Conservation (phyloP, 2,797 vertebrate genomes). For the Steatocranus sp. region DNA sequence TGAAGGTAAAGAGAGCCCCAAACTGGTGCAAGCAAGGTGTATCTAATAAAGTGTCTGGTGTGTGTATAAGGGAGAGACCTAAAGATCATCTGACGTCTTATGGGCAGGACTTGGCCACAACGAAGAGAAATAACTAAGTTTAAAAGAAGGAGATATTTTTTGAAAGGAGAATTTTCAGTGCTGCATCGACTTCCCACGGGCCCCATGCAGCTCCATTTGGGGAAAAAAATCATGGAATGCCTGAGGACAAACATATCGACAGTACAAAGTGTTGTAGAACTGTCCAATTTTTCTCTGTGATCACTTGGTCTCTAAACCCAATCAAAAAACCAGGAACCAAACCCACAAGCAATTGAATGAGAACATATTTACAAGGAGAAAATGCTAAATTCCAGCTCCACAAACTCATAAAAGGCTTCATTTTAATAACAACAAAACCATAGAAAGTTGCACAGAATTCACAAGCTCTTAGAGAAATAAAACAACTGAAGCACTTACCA, state of each 20-base stretch:
- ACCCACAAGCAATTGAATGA: not conserved
- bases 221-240: not conserved
- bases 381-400: not conserved
- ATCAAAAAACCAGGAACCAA: not conserved
- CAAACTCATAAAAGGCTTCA: not conserved
- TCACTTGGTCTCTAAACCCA: not conserved
- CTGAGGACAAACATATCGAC: not conserved
- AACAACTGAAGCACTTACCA: not conserved
- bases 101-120: not conserved
- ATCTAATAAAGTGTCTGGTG: not conserved
- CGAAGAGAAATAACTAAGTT: accelerated
- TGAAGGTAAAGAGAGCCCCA: not conserved
- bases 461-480: not conserved
- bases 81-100: not conserved
- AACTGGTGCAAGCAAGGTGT: not conserved
- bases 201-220: not conserved
- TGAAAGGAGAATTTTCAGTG: not conserved
- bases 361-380: not conserved
- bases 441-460: not conserved
- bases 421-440: not conserved
- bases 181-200: not conserved
- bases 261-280: not conserved
- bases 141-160: not conserved
- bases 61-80: not conserved
- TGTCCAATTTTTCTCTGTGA: not conserved